phyloP scores from a whole-genome alignment of 2,113 vertebrate genomes.

The Silurus meridionalis region DNA sequence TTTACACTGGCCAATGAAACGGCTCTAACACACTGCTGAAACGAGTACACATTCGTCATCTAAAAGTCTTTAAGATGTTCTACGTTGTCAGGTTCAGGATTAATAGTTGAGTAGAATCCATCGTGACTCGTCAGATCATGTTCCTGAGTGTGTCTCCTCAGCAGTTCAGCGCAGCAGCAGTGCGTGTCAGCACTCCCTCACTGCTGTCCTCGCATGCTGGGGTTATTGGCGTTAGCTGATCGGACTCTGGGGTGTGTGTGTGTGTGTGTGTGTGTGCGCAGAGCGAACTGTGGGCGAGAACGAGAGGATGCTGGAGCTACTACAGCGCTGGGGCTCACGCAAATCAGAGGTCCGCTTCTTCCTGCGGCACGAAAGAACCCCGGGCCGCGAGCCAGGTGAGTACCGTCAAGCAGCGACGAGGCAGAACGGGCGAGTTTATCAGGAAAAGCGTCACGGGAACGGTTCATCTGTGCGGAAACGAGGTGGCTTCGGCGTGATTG shows the following conservation, averaged over 20 bases:
- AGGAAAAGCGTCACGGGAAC: too few relatives aligned
- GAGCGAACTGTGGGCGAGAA: constrained; percentile 85
- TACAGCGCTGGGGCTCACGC: constrained; percentile 87
- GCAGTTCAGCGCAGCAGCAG: constrained; percentile 32
- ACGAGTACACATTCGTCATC: too few relatives aligned
- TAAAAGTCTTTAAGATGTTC: too few relatives aligned
- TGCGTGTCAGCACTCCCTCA: constrained; percentile 35
- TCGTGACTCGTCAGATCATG: background rate
- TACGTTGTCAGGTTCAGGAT: background rate
- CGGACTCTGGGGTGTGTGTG: background rate
- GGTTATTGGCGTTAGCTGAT: constrained; percentile 14
- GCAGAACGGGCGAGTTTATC: background rate
- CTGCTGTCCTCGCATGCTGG: background rate
- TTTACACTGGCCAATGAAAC: background rate
- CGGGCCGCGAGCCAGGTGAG: constrained; percentile 80
- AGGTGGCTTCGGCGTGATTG: background rate
- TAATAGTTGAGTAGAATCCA: background rate
- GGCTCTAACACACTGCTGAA: background rate
- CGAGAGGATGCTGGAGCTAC: constrained; percentile 89
- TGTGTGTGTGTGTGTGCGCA: constrained; percentile 57
- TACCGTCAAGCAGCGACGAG: background rate
- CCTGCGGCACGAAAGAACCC: constrained; percentile 83
- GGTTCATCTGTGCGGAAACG: too few relatives aligned
- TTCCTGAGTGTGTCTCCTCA: constrained; percentile 4
- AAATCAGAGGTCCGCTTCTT: constrained; percentile 90